phyloP scores from a whole-genome alignment of 2,888 invertebrate genomes.

The Trissolcus japonicus region DNA sequence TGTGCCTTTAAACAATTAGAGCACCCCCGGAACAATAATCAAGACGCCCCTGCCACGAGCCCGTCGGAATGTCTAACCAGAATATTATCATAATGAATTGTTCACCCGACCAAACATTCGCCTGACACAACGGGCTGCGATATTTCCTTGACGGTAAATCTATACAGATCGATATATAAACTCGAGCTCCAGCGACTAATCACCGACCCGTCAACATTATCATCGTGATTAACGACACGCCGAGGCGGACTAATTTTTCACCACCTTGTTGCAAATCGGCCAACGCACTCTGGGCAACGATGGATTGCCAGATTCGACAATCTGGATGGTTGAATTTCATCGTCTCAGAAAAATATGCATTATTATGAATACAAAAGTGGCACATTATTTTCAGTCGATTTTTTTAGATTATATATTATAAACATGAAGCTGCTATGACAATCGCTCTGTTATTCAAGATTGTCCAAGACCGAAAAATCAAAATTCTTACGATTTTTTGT shows the following conservation, averaged over 20 bases:
- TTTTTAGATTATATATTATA: no score
- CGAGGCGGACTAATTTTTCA: slow-evolving; percentile 44
- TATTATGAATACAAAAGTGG: no score
- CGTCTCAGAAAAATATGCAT: no score
- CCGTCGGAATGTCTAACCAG: neutral
- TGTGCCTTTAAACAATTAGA: slow-evolving; percentile 8
- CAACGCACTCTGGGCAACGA: slow-evolving; percentile 9
- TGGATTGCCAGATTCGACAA: neutral
- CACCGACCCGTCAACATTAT: slow-evolving; percentile 38
- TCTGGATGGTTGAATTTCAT: no score
- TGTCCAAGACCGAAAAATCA: neutral
- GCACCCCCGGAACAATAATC: slow-evolving; percentile 17
- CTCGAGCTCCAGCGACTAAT: slow-evolving; percentile 37
- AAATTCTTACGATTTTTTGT: neutral
- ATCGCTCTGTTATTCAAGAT: slow-evolving; percentile 7
- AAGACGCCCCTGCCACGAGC: slow-evolving; percentile 14
- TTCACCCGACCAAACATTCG: slow-evolving; percentile 23
- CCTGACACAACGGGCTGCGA: slow-evolving; percentile 27
- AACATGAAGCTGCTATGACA: neutral
- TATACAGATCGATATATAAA: slow-evolving; percentile 51
- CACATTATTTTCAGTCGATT: no score
- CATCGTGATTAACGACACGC: slow-evolving; percentile 40
- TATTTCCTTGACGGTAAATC: slow-evolving; percentile 50
- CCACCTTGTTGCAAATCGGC: slow-evolving; percentile 23
- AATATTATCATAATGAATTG: slow-evolving; percentile 38